A percentile compares a stretch with the other conserved stretches of the same genome.
These are phyloP conservation scores for Lagopus leucura DNA, from an alignment of 2,113 vertebrate species.

Conservation along the genomic window DNA sequence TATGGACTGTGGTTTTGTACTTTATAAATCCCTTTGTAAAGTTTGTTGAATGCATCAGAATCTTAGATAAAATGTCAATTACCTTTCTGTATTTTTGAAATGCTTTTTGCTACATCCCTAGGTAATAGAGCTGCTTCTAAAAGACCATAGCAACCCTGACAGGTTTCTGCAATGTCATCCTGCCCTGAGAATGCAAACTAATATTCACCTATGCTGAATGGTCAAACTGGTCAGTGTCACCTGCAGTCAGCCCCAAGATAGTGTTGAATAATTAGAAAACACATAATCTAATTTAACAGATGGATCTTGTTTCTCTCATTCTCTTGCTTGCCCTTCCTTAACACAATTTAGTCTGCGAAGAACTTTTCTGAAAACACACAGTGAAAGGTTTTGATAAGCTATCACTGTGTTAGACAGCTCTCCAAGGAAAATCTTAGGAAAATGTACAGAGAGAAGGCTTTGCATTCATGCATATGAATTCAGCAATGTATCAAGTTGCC, in stretches of 20 bases:
- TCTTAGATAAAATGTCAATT: neutral
- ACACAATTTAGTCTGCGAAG: neutral
- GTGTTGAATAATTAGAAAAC: neutral
- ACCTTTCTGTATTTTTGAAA: neutral
- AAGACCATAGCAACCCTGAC: neutral
- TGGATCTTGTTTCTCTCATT: neutral
- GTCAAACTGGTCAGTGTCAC: neutral
- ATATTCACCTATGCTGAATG: neutral
- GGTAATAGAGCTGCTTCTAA: neutral
- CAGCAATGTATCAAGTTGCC: neutral
- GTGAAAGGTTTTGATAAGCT: constrained; percentile 32
- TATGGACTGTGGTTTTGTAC: neutral
- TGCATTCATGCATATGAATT: constrained; percentile 36
- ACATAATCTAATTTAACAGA: neutral
- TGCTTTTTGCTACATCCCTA: neutral
- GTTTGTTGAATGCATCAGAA: neutral
- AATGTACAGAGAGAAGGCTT: neutral
- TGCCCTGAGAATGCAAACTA: neutral
- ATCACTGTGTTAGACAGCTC: constrained; percentile 3
- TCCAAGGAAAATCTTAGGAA: constrained; percentile 1
- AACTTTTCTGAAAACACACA: constrained; percentile 1
- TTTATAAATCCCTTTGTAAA: neutral
- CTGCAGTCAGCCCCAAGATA: neutral
- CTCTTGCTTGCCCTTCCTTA: neutral
- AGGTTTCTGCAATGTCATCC: neutral